Conservation (phyloP, 2,888 invertebrate species). For the Leptinotarsa juncta region DNA sequence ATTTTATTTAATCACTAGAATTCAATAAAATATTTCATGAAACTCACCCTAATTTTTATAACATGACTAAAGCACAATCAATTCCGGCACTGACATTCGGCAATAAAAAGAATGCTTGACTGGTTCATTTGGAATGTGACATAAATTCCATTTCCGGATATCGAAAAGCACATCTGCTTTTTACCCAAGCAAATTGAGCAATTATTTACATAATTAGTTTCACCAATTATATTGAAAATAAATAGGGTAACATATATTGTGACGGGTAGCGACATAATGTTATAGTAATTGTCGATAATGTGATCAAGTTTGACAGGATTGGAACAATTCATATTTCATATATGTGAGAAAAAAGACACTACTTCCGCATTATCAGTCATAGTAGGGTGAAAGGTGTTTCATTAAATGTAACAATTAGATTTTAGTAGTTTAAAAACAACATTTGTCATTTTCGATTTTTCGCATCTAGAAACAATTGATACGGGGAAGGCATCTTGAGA, state of each 20-base stretch:
- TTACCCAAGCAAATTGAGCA: background rate
- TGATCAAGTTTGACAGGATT: conserved; percentile 21
- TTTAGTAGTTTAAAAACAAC: no score
- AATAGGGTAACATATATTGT: conserved; percentile 29
- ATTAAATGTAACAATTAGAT: no score
- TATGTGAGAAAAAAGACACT: conserved; percentile 22
- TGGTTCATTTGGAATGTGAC: conserved; percentile 1
- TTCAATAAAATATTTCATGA: no score
- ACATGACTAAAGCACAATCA: no score
- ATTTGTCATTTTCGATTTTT: no score
- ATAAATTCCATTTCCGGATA: conserved; percentile 9
- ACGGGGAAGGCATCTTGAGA: no score
- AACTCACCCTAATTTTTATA: no score
- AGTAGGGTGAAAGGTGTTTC: conserved; percentile 13
- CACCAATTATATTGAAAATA: conserved; percentile 18
- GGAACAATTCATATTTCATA: conserved; percentile 3
- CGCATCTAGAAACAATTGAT: no score
- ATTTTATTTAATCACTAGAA: no score
- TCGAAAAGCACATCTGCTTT: conserved; percentile 11
- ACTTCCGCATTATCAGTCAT: conserved; percentile 13
- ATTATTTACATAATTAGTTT: background rate
- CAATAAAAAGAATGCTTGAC: background rate
- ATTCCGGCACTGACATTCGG: background rate
- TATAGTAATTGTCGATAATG: conserved; percentile 25
- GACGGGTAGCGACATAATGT: conserved; percentile 5